Evolutionary conservation across 30 jellyfish, hydroid and myxozoan genomes (phyloP).

Genomic region (Cassiopea andromeda): DNA sequence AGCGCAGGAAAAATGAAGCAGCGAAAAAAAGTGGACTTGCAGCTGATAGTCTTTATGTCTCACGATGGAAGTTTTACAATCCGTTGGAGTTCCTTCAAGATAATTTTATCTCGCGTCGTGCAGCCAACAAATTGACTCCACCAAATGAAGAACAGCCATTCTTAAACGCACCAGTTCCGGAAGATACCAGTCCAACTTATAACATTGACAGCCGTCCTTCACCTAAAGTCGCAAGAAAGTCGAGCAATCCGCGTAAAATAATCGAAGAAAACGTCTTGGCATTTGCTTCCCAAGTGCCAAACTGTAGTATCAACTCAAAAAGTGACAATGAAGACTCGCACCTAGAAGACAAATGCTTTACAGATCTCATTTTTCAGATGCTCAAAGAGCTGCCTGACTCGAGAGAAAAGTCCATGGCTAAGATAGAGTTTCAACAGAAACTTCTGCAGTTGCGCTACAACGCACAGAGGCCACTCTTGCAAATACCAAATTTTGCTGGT

Average conservation of each 20-base stretch:
- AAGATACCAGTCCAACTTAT: background rate
- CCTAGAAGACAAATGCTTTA: slow-evolving; percentile 49
- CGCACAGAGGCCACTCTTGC: background rate
- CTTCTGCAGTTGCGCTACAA: slow-evolving; percentile 3
- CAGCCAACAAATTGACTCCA: background rate
- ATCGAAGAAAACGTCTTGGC: slow-evolving; percentile 32
- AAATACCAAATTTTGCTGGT: too few species aligned
- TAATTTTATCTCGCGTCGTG: slow-evolving; percentile 14
- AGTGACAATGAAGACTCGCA: background rate
- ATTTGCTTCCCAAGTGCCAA: slow-evolving; percentile 21
- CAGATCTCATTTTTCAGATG: slow-evolving; percentile 57
- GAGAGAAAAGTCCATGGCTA: slow-evolving; percentile 40
- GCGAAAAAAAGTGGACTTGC: slow-evolving; percentile 31
- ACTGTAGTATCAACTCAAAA: background rate
- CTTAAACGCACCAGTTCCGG: background rate
- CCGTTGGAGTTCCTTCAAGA: slow-evolving; percentile 41
- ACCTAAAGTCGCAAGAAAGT: slow-evolving; percentile 42
- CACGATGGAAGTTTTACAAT: slow-evolving; percentile 40
- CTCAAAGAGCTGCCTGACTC: slow-evolving; percentile 35
- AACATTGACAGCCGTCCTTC: slow-evolving; percentile 41
- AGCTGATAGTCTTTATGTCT: slow-evolving; percentile 1
- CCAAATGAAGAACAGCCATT: too few species aligned
- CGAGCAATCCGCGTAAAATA: background rate
- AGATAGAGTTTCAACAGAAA: slow-evolving; percentile 64
- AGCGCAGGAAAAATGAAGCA: slow-evolving; percentile 27